Percentiles rank a stretch among this genome's conserved stretches.
These are phyloP conservation scores for Copsychus sechellarum DNA, from an alignment of 2,113 vertebrate genomes.

Conservation along the genomic window DNA sequence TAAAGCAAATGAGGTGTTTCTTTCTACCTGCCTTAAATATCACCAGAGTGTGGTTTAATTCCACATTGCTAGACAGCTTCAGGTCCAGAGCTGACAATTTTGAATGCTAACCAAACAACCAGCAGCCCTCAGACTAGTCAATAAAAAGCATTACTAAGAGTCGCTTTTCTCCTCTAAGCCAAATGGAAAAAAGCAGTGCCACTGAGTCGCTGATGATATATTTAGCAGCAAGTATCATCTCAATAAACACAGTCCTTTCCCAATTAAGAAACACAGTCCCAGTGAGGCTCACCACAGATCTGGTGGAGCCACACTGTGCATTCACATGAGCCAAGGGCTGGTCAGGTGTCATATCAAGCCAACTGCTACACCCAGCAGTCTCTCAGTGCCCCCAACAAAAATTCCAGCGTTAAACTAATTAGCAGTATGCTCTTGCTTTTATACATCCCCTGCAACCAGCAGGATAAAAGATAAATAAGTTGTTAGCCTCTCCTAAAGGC, in stretches of 20 bases:
- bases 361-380: neutral
- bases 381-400: neutral
- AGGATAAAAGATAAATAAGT: conserved; percentile 49
- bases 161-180: neutral
- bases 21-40: neutral
- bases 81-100: neutral
- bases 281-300: neutral
- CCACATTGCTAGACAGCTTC: neutral
- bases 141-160: neutral
- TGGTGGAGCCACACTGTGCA: neutral
- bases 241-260: neutral
- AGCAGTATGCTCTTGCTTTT: conserved; percentile 12
- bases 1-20: neutral
- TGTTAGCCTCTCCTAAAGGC: conserved; percentile 47
- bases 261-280: neutral
- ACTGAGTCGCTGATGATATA: neutral
- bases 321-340: neutral
- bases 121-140: neutral
- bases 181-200: neutral
- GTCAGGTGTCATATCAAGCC: neutral
- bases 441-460: neutral
- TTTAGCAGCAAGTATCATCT: neutral
- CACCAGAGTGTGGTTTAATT: neutral
- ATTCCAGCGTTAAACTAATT: conserved; percentile 31
- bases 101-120: neutral